Evolutionary conservation across 2,113 vertebrate species (phyloP).

Genomic region (Maccullochella peelii): DNA sequence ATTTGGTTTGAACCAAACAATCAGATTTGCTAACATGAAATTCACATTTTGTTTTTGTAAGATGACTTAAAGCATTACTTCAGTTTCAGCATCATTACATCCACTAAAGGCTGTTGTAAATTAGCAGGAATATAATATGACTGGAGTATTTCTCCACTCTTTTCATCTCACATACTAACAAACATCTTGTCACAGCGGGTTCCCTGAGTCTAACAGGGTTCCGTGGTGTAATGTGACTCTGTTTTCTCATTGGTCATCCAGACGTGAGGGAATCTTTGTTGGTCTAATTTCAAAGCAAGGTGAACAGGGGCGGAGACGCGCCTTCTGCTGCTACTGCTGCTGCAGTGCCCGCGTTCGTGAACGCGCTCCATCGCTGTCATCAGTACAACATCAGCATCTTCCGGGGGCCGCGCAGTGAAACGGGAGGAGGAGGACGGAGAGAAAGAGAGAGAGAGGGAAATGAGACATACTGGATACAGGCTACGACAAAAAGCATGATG

Average conservation of each 20-base stretch:
- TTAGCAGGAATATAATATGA: neutral
- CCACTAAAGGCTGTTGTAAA: neutral
- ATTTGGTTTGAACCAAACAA: neutral
- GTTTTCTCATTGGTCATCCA: neutral
- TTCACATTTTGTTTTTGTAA: neutral
- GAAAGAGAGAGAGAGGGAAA: slow-evolving; percentile 31
- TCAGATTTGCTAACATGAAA: neutral
- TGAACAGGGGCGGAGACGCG: slow-evolving; percentile 14
- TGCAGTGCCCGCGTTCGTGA: slow-evolving; percentile 51
- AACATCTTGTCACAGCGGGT: neutral
- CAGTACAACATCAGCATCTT: slow-evolving; percentile 81
- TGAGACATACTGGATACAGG: slow-evolving; percentile 66
- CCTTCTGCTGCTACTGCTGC: slow-evolving; percentile 6
- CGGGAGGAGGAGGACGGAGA: slow-evolving; percentile 67
- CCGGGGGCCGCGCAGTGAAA: slow-evolving; percentile 67
- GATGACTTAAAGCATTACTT: too few relatives aligned
- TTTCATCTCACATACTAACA: too few relatives aligned
- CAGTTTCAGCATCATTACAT: too few relatives aligned
- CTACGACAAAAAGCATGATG: slow-evolving; percentile 72
- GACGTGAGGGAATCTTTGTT: slow-evolving; percentile 8
- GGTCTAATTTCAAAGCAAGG: slow-evolving; percentile 22
- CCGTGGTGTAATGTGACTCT: too few relatives aligned
- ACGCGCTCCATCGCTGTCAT: slow-evolving; percentile 74
- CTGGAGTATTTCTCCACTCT: neutral
- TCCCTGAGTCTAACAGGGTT: neutral